Conservation (phyloP, 2,888 invertebrate genomes). For the Drosophila buzzatii region DNA sequence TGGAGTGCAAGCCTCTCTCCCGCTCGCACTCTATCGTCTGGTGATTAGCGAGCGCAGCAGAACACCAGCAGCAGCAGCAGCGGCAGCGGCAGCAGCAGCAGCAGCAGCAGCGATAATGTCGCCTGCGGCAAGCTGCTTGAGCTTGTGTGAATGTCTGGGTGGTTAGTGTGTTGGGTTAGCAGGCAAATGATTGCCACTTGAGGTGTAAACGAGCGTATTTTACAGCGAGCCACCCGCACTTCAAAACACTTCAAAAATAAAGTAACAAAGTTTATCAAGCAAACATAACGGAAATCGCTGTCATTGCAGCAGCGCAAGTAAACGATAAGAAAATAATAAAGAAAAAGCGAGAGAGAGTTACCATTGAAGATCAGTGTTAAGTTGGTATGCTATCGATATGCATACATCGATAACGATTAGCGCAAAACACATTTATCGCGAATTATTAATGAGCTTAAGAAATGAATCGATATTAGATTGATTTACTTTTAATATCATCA, state of each 20-base stretch:
- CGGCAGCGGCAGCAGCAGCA: conserved; percentile 27
- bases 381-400: conserved; percentile 11
- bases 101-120: conserved; percentile 48
- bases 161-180: conserved; percentile 15
- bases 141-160: not conserved
- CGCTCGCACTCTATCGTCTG: conserved; percentile 24
- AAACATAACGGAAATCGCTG: conserved; percentile 33
- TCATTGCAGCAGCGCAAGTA: conserved; percentile 18
- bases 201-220: conserved; percentile 79
- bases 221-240: conserved; percentile 62
- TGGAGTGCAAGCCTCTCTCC: conserved; percentile 36
- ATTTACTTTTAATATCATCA: too few relatives aligned
- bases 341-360: not conserved
- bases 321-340: not conserved
- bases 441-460: too few relatives aligned
- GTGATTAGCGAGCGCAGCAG: conserved; percentile 59
- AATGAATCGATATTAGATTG: not conserved
- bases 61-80: conserved; percentile 42
- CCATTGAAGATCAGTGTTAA: conserved; percentile 13
- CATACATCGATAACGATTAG: not conserved
- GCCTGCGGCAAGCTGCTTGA: conserved; percentile 4
- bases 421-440: not conserved
- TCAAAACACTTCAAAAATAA: conserved; percentile 44
- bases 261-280: conserved; percentile 48
- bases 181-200: conserved; percentile 72